Conservation (phyloP, 1,140 invertebrate genomes). For the Idris sp. region DNA sequence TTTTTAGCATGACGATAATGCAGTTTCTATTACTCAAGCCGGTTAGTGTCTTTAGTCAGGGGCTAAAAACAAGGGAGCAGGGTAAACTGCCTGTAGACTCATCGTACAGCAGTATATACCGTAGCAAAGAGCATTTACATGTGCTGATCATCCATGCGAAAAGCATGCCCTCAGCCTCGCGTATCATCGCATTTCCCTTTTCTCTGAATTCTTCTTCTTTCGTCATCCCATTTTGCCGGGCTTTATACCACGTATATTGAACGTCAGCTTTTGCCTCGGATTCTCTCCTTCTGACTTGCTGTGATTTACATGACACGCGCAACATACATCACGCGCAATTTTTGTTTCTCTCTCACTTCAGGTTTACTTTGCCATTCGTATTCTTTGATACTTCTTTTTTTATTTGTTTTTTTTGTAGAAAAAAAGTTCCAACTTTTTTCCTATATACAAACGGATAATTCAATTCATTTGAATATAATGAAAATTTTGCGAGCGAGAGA, state of each 20-base stretch:
- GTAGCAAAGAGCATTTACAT: constrained; percentile 75
- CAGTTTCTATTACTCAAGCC: constrained; percentile 39
- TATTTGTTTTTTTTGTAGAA: background rate
- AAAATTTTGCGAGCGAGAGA: constrained; percentile 33
- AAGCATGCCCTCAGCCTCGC: constrained; percentile 61
- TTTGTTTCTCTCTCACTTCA: background rate
- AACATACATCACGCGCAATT: constrained; percentile 13
- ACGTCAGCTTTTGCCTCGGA: constrained; percentile 40
- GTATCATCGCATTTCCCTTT: constrained; percentile 66
- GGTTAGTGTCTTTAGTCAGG: constrained; percentile 54
- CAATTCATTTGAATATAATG: constrained; percentile 50
- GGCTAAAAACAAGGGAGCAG: constrained; percentile 62
- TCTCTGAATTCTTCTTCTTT: constrained; percentile 61
- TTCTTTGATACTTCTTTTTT: background rate
- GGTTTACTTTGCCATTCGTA: too few species aligned
- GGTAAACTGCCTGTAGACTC: constrained; percentile 54
- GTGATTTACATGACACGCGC: constrained; percentile 25
- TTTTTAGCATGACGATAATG: constrained; percentile 52
- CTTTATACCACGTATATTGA: constrained; percentile 27
- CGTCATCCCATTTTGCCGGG: constrained; percentile 51
- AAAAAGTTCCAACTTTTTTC: background rate
- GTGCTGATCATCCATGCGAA: constrained; percentile 74
- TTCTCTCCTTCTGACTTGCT: constrained; percentile 29
- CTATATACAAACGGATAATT: constrained; percentile 14
- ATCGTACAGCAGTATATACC: constrained; percentile 22